Conservation (phyloP, 2,113 vertebrate species). For the Thomomys bottae region DNA sequence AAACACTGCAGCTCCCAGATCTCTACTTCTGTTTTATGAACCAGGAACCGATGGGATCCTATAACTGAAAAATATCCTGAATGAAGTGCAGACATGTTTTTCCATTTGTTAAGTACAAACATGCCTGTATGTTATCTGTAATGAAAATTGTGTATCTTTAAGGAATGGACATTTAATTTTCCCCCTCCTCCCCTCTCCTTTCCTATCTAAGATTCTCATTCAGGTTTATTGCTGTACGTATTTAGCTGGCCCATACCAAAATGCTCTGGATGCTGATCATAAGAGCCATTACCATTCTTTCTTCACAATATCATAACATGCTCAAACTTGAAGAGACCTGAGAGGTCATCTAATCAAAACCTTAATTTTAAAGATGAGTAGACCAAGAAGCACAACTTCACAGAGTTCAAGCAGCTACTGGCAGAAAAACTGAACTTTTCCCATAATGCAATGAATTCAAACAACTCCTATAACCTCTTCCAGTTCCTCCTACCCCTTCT, state of each 20-base stretch:
- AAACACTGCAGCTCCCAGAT: background rate
- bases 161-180: background rate
- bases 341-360: constrained; percentile 59
- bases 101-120: background rate
- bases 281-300: background rate
- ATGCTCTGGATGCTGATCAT: background rate
- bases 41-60: background rate
- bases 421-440: background rate
- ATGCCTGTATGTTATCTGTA: background rate
- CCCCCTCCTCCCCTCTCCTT: background rate
- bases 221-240: background rate
- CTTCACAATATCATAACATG: background rate
- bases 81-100: background rate
- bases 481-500: background rate
- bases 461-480: background rate
- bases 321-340: constrained; percentile 20
- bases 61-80: background rate
- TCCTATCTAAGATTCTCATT: background rate
- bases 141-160: background rate
- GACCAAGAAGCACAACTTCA: background rate
- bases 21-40: background rate
- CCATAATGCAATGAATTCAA: background rate
- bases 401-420: constrained; percentile 36
- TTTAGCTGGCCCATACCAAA: background rate
- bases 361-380: constrained; percentile 60